Evolutionary conservation across 2,888 invertebrate species (phyloP).

Genomic region (Diachrysia chrysitis): DNA sequence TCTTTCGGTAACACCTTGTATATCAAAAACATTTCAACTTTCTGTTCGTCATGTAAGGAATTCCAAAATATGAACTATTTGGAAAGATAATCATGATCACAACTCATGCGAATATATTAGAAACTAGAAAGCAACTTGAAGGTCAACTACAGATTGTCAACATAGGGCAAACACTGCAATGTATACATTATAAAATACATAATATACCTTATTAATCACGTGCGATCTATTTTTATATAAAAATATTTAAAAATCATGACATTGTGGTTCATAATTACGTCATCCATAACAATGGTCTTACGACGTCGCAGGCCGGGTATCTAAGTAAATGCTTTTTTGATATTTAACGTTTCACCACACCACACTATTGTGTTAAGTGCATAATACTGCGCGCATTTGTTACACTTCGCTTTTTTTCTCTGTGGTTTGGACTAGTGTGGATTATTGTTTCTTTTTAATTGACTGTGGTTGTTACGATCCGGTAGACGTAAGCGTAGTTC

Average conservation of each 20-base stretch:
- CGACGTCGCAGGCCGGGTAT: conserved; percentile 40
- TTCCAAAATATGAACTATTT: too few species aligned
- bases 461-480: conserved; percentile 1
- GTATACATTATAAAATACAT: background rate
- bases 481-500: background rate
- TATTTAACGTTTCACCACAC: conserved; percentile 50
- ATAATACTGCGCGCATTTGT: conserved; percentile 10
- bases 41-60: background rate
- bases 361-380: conserved; percentile 38
- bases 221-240: conserved; percentile 28
- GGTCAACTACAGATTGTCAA: background rate
- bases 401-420: conserved; percentile 22
- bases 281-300: conserved; percentile 35
- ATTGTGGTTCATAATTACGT: conserved; percentile 33
- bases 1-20: too few species aligned
- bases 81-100: too few species aligned
- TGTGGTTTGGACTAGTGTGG: conserved; percentile 18
- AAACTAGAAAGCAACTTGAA: background rate
- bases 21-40: too few species aligned
- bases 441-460: conserved; percentile 19
- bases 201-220: conserved; percentile 13
- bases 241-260: conserved; percentile 35
- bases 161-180: background rate
- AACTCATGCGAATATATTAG: background rate
- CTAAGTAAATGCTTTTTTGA: conserved; percentile 48